A percentile compares a stretch with the other conserved stretches of the same genome.
Conservation (phyloP, 92 coral and sea anemone genomes). For the Isaurus tuberculatus region DNA sequence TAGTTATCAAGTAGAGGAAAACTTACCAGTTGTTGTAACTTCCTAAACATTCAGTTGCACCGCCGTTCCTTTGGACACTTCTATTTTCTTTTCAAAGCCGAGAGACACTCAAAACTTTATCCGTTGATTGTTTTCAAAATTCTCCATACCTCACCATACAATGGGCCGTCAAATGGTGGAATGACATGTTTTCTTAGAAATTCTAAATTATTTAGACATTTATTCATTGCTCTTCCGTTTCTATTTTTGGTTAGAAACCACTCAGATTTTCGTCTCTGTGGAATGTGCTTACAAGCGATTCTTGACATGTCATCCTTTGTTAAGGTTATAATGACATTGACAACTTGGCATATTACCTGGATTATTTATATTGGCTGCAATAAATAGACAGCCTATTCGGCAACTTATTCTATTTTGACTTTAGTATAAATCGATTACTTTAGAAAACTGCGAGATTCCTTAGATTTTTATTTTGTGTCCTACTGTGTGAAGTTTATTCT, state of each 20-base stretch:
- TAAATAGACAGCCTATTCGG: not conserved
- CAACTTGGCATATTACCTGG: not conserved
- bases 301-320: not conserved
- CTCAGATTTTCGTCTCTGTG: not conserved
- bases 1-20: not conserved
- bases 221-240: not conserved
- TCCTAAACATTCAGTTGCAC: not conserved
- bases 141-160: slow-evolving; percentile 7
- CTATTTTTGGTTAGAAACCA: slow-evolving; percentile 31
- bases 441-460: not conserved
- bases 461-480: not conserved
- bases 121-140: not conserved
- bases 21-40: not conserved
- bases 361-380: not conserved
- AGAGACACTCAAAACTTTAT: not conserved
- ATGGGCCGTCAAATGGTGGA: not conserved
- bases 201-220: slow-evolving; percentile 9
- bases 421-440: not conserved
- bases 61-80: not conserved
- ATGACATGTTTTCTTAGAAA: slow-evolving; percentile 16
- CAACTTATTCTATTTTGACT: not conserved
- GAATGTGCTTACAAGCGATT: slow-evolving; percentile 40
- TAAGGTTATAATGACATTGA: not conserved
- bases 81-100: not conserved
- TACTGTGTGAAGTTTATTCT: not conserved